Evolutionary conservation across 2,797 vertebrate species (phyloP).

Genomic region (Sebastes vulpes): DNA sequence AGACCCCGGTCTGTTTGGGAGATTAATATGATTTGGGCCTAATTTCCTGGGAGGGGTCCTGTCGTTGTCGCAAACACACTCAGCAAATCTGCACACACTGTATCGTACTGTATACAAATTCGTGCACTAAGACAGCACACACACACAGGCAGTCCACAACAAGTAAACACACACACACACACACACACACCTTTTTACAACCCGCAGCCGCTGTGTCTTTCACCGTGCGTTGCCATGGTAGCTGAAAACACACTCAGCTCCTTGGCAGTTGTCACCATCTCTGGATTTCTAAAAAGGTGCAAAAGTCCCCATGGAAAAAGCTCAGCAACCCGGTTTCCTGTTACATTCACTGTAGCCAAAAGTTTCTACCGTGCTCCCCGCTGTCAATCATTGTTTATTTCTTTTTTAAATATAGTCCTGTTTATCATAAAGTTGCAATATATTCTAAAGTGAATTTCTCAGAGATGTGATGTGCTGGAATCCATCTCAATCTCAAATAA

Average conservation of each 20-base stretch:
- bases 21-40: constrained; percentile 65
- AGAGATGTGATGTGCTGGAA: background rate
- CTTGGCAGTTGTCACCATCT: constrained; percentile 18
- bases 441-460: background rate
- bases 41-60: constrained; percentile 64
- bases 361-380: background rate
- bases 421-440: constrained; percentile 16
- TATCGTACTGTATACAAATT: background rate
- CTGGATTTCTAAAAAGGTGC: constrained; percentile 19
- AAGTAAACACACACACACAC: background rate
- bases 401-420: background rate
- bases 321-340: background rate
- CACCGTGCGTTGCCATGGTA: constrained; percentile 46
- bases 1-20: constrained; percentile 63
- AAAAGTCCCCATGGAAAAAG: constrained; percentile 19
- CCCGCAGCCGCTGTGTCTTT: constrained; percentile 27
- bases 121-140: background rate
- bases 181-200: background rate
- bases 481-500: constrained; percentile 5
- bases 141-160: background rate
- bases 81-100: background rate
- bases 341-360: background rate
- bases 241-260: constrained; percentile 57
- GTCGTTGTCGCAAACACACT: constrained; percentile 31
- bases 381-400: background rate